phyloP scores from a whole-genome alignment of 2,888 invertebrate genomes.

The Atherix ibis region DNA sequence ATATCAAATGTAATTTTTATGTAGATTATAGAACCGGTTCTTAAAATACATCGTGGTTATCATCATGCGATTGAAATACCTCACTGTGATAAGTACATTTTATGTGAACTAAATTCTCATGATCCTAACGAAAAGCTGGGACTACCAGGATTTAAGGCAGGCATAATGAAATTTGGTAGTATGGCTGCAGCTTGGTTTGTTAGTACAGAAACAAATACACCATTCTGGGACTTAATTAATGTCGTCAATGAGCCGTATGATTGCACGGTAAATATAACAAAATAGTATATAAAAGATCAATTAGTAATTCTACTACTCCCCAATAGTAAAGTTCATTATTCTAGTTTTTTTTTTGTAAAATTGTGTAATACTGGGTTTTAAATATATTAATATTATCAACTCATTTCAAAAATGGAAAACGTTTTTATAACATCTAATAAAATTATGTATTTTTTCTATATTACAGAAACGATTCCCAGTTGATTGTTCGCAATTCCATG shows the following conservation, averaged over 20 bases:
- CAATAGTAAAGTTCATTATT: too few relatives aligned
- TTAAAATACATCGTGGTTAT: constrained; percentile 69
- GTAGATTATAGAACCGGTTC: constrained; percentile 57
- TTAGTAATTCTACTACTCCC: constrained; percentile 5
- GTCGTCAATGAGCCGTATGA: constrained; percentile 55
- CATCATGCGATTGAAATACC: constrained; percentile 52
- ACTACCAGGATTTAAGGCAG: constrained; percentile 52
- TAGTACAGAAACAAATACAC: constrained; percentile 53
- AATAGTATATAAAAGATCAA: neutral
- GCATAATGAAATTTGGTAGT: constrained; percentile 57
- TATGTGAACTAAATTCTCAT: constrained; percentile 60
- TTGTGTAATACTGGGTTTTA: too few relatives aligned
- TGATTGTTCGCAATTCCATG: constrained; percentile 63
- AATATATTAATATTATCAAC: too few relatives aligned
- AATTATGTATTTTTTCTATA: constrained; percentile 5
- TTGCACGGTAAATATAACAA: constrained; percentile 44
- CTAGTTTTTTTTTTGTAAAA: too few relatives aligned
- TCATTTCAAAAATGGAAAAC: too few relatives aligned
- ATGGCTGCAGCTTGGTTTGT: constrained; percentile 61
- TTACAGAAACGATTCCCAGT: constrained; percentile 38
- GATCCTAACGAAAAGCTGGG: constrained; percentile 38
- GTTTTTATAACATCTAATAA: too few relatives aligned
- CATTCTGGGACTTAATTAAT: constrained; percentile 65
- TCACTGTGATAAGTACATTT: constrained; percentile 60
- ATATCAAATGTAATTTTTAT: neutral